A percentile compares a stretch with the other conserved stretches of the same genome.
Conservation (phyloP, 2,113 vertebrate species). For the Halichoerus grypus region DNA sequence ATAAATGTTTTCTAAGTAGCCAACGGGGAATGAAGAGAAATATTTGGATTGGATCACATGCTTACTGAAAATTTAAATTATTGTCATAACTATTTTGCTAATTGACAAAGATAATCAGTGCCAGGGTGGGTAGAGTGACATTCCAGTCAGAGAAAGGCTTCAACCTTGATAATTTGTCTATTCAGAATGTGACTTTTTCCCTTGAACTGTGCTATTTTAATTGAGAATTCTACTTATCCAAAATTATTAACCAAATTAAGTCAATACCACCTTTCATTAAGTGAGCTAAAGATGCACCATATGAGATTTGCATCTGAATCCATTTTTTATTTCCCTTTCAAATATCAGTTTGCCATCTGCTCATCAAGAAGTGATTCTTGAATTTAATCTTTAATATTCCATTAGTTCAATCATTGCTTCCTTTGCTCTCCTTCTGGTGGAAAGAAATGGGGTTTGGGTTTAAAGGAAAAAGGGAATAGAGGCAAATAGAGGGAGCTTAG, state of each 20-base stretch:
- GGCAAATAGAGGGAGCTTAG: background rate
- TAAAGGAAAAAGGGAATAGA: background rate
- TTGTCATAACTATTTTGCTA: background rate
- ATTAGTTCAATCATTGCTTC: background rate
- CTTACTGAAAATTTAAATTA: constrained; percentile 1
- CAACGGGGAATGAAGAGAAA: background rate
- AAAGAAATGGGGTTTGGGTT: background rate
- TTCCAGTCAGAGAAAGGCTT: background rate
- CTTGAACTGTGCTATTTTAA: constrained; percentile 46
- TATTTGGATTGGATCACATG: background rate
- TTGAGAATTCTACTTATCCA: background rate
- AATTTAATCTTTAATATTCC: constrained; percentile 32
- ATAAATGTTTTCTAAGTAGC: background rate
- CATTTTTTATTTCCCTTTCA: constrained; percentile 8
- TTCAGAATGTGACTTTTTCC: background rate
- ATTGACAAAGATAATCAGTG: background rate
- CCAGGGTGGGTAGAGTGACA: background rate
- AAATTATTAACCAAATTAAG: constrained; percentile 69
- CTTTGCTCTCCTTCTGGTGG: background rate
- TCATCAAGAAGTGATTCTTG: constrained; percentile 5
- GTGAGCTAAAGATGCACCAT: background rate
- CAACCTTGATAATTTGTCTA: background rate
- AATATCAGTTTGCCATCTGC: background rate
- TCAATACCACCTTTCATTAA: constrained; percentile 53
- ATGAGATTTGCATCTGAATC: constrained; percentile 2